Conservation (phyloP, 2,113 vertebrate species). For the Mus pahari region DNA sequence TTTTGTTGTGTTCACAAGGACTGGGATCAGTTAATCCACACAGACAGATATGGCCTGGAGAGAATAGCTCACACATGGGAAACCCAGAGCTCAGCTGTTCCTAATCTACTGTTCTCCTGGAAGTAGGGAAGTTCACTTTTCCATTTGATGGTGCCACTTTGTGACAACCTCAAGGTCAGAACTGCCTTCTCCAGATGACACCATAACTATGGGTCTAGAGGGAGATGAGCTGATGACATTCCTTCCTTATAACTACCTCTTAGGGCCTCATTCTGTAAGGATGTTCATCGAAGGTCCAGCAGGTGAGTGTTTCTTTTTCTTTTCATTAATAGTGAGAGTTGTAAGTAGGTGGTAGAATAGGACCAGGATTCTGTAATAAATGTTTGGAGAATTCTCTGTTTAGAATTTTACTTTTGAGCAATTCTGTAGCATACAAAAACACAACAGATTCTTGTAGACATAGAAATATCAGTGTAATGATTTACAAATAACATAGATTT, state of each 20-base stretch:
- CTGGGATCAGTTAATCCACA: neutral
- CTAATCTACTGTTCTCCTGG: neutral
- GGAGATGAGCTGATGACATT: neutral
- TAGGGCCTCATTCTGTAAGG: neutral
- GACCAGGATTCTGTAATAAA: neutral
- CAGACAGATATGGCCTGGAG: neutral
- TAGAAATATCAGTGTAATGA: neutral
- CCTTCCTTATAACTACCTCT: neutral
- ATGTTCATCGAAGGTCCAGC: neutral
- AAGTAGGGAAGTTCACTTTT: neutral
- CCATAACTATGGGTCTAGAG: neutral
- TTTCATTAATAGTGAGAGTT: neutral
- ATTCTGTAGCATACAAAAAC: neutral
- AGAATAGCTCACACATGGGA: neutral
- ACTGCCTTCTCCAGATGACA: neutral
- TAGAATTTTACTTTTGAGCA: neutral
- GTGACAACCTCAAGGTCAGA: neutral
- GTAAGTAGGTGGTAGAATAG: neutral
- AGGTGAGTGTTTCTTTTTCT: neutral
- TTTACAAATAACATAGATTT: neutral
- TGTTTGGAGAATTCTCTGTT: neutral
- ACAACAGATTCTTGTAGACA: neutral
- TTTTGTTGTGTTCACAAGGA: neutral
- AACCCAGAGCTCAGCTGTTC: neutral
- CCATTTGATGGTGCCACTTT: neutral